phyloP scores from a whole-genome alignment of 2,113 vertebrate species.

The Lethenteron camtschaticum region DNA sequence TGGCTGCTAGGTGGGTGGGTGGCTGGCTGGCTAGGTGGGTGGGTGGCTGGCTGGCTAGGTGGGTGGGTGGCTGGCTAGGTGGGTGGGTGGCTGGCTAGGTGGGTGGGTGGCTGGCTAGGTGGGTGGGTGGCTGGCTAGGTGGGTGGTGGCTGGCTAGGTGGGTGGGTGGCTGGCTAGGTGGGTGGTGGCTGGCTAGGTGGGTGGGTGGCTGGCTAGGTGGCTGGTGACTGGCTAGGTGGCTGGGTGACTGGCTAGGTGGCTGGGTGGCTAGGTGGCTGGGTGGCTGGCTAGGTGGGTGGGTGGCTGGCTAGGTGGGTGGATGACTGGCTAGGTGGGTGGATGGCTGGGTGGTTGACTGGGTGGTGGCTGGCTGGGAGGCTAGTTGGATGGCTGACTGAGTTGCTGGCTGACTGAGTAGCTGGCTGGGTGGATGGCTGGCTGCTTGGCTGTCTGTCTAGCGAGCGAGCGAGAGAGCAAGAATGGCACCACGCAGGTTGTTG shows the following conservation, averaged over 20 bases:
- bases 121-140: not conserved
- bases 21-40: too few species aligned
- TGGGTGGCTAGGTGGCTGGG: conserved; percentile 8
- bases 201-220: not conserved
- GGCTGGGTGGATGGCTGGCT: too few species aligned
- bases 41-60: too few species aligned
- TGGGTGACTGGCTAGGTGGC: not conserved
- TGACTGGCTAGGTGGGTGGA: not conserved
- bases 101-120: not conserved
- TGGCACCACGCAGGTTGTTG: too few species aligned
- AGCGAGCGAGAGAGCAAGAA: too few species aligned
- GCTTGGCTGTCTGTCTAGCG: too few species aligned
- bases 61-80: conserved; percentile 5
- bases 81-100: conserved; percentile 15
- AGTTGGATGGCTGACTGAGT: too few species aligned
- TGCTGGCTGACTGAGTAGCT: too few species aligned
- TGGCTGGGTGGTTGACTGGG: fast-evolving
- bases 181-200: conserved; percentile 6
- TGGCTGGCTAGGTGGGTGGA: not conserved
- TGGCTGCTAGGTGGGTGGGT: too few species aligned
- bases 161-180: fast-evolving
- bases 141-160: too few species aligned
- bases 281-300: conserved; percentile 9
- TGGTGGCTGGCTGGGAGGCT: too few species aligned
- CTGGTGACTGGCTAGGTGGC: not conserved